Conservation (phyloP, 2,888 invertebrate genomes). For the Marronus borbonicus region DNA sequence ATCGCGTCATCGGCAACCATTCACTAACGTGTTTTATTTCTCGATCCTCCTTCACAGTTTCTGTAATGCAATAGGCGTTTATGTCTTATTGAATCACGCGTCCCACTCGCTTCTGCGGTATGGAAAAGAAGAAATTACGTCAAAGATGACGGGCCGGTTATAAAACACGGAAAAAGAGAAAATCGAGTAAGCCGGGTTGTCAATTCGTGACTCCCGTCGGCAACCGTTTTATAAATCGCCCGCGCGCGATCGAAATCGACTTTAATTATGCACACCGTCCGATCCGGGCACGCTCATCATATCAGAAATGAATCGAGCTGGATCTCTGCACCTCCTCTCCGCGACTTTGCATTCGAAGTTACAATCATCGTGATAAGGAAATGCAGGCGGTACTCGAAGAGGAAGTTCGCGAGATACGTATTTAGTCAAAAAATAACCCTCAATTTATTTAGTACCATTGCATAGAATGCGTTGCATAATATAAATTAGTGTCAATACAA, state of each 20-base stretch:
- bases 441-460: no score
- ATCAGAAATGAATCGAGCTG: constrained; percentile 29
- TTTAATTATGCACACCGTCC: constrained; percentile 28
- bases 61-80: no score
- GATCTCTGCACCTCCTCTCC: constrained; percentile 19
- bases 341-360: constrained; percentile 10
- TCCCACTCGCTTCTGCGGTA: no score
- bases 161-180: constrained; percentile 5
- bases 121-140: not conserved
- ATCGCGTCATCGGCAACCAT: no score
- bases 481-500: no score
- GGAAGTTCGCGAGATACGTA: constrained; percentile 12
- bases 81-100: no score
- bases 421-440: not conserved
- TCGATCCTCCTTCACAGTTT: no score
- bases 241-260: constrained; percentile 31
- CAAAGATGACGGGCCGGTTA: not conserved
- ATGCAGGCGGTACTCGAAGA: constrained; percentile 6
- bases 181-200: constrained; percentile 25
- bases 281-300: constrained; percentile 4
- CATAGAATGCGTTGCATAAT: no score
- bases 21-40: no score
- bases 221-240: constrained; percentile 30
- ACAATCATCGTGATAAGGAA: constrained; percentile 15
- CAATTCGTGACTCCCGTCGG: constrained; percentile 14